These are phyloP conservation scores for Sterna hirundo DNA, from an alignment of 2,113 vertebrate species.

Conservation along the genomic window DNA sequence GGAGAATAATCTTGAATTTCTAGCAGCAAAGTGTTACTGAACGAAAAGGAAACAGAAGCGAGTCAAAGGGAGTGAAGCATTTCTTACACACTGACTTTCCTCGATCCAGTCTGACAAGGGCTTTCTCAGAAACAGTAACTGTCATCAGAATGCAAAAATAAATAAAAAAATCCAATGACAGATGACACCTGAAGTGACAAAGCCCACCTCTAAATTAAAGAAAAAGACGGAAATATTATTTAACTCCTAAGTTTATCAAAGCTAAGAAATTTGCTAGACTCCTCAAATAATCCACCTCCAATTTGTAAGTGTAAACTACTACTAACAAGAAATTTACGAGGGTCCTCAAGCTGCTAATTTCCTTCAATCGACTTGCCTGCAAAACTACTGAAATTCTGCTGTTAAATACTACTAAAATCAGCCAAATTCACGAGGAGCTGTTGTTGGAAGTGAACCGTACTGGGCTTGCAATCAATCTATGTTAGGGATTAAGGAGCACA, in stretches of 20 bases:
- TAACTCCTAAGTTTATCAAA: not conserved
- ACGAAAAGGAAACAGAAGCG: not conserved
- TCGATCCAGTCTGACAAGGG: not conserved
- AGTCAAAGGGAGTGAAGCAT: not conserved
- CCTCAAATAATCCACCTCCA: not conserved
- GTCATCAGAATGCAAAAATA: not conserved
- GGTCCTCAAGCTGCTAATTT: not conserved
- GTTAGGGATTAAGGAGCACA: not conserved
- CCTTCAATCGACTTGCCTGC: accelerated
- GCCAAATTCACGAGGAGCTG: not conserved
- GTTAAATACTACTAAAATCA: not conserved
- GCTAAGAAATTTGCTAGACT: not conserved
- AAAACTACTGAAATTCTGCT: not conserved
- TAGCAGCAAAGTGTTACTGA: not conserved
- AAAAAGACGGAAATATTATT: not conserved
- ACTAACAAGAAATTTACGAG: not conserved
- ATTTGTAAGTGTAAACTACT: not conserved
- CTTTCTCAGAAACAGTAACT: not conserved
- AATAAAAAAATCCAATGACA: not conserved
- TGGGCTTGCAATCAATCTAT: not conserved
- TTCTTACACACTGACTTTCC: not conserved
- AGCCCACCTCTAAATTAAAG: not conserved
- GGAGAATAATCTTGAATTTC: not conserved
- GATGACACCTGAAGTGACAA: not conserved
- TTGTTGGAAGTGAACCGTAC: not conserved